Evolutionary conservation across 2,888 invertebrate species (phyloP), one percentile per base, ranked within the genome.

Genomic region (Calameuta filiformis): DNA sequence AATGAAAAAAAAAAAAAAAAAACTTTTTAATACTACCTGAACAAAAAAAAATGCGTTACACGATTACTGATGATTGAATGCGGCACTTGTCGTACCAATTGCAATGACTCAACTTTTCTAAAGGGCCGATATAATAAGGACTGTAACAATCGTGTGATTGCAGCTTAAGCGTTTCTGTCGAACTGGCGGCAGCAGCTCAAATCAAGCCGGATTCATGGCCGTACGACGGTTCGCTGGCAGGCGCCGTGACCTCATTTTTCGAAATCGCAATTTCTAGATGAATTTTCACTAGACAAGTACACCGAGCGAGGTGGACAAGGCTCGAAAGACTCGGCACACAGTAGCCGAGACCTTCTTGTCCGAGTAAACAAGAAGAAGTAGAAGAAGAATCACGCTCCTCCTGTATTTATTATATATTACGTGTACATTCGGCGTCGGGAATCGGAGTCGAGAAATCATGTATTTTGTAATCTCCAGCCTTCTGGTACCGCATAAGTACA

Each of bases 351-450:
- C 9, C 56, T 75, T 77, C 79, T 40, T 75, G 77, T 68, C 77
- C 75, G 35, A 79, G 77, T 31, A 69, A 68, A 11, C 35, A 77
- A 76, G 76, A 74, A 68, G 31, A 73, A 74, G 71, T 71, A 69
- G 76, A 68, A 79, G 30, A 40, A 74, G 82, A 86, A 85, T 87
- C 83, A 84, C 86, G 85, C 86, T 86, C 85, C 79, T 87, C 83
- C 85, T 90, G 87, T 90, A 90, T 90, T 90, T 89, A 90, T 90
- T 90, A 87, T 87, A 89, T 89, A 90, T 90, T 90, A 87, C 87
- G 84, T 90, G 89, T 90, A 90, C 84, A 89, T 90, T 89, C 83
- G 85, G 85, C 86, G 84, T 82, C 77, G 82, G 84, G 86, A 83
- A 86, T 85, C 84, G 83, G 86, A 83, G 86, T 85, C 84, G 83